Base-by-base conservation (phyloP, 2,888 invertebrate genomes). In the Andrena praecox region DNA sequence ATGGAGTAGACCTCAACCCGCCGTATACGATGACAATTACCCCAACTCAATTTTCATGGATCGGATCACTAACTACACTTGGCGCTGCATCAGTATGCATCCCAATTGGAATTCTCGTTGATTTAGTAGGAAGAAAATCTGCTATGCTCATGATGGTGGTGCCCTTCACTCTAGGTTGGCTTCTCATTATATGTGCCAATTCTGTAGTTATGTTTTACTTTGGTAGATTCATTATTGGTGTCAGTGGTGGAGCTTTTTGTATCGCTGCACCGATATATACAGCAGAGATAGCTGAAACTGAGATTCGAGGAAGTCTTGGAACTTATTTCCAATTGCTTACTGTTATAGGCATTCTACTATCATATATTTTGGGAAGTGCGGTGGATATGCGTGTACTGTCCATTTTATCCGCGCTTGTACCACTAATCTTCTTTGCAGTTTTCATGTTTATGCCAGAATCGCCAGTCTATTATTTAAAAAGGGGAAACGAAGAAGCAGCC, bases 391-490 rank as follows among this genome's bases (percentile, higher is more conserved):
- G 95, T 72, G 91, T 94, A 8, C 95, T 97, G 85, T 96, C 97
- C 2, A 94, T 97, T 3, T 93, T 97, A 16, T 97, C 96, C 80
- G 95, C 95, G 0, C 48, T 95, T 0, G 94, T 97, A 5, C 96
- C 98, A 0, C 91, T 97, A 0, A 88, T 97, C 6, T 97, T 97
- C 88, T 96, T 96, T 0, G 88, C 95, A 0, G 94, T 96, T 2
- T 97, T 98, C 94, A 95, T 97, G 90, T 97, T 97, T 89, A 97
- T 98, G 96, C 99, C 98, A 0, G 99, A 99, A 94, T 96, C 97
- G 4, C 98, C 99, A 0, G 95, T 96, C 35, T 97, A 95, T 92
- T 95, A 96, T 85, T 95, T 97, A 84, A 95, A 95, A 66, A 96
- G 96, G 91, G 95, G 95, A 6, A 95, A 95, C 59, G 94, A 95